Conservation (phyloP, 2,113 vertebrate genomes). For the Ceratotherium simum region DNA sequence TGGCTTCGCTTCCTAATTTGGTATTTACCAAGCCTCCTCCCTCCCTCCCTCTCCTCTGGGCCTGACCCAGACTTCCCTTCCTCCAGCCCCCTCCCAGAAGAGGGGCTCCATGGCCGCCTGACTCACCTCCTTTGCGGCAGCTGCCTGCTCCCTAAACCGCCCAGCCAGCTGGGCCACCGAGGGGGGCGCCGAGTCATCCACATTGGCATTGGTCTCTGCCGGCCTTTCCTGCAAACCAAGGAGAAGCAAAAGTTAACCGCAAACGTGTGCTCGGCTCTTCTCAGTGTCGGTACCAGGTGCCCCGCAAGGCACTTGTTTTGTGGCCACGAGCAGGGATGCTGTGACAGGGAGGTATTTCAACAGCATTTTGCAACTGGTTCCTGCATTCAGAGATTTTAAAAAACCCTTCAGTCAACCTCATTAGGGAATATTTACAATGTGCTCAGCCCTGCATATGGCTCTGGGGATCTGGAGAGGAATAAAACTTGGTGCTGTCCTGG, state of each 20-base stretch:
- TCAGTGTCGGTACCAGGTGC: fast-evolving
- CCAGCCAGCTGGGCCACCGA: conserved; percentile 90
- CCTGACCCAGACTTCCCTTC: conserved; percentile 19
- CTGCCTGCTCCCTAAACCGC: conserved; percentile 87
- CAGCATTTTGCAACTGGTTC: neutral
- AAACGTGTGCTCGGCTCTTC: fast-evolving
- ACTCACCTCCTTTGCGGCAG: conserved; percentile 87
- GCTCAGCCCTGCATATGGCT: neutral
- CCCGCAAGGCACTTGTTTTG: neutral
- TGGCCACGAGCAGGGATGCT: neutral
- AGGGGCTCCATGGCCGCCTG: neutral
- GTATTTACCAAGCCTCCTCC: neutral
- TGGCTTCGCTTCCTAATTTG: conserved; percentile 71
- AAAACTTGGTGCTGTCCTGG: too few relatives aligned
- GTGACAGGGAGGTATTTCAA: neutral
- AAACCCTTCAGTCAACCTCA: neutral
- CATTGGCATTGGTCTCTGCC: conserved; percentile 77
- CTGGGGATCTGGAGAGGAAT: neutral
- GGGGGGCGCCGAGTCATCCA: conserved; percentile 81
- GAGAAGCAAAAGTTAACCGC: neutral
- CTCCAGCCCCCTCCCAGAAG: neutral
- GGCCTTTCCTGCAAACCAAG: conserved; percentile 84
- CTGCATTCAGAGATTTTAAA: neutral
- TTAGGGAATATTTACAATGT: neutral
- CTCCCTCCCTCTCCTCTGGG: neutral